These are phyloP conservation scores for Metalampra italica DNA, from an alignment of 2,888 invertebrate genomes.

Conservation along the genomic window DNA sequence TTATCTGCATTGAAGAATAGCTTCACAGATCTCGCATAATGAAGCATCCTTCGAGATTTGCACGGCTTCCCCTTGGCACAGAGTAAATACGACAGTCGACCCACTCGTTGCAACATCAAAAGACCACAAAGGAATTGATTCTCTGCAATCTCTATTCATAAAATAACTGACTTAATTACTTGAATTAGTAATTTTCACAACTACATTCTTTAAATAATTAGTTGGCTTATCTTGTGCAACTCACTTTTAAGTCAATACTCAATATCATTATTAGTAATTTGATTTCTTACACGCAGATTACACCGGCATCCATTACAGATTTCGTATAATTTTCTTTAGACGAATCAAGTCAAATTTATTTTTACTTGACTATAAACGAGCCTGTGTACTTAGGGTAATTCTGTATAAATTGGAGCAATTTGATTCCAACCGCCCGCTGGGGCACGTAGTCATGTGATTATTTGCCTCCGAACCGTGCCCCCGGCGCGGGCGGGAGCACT, in stretches of 20 bases:
- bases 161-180: too few relatives aligned
- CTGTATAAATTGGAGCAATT: conserved; percentile 21
- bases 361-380: not conserved
- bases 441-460: conserved; percentile 9
- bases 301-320: too few relatives aligned
- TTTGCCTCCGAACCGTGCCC: not conserved
- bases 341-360: too few relatives aligned
- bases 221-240: too few relatives aligned
- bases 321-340: too few relatives aligned
- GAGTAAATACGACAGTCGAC: not conserved
- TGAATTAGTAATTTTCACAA: too few relatives aligned
- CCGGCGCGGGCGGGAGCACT: too few relatives aligned
- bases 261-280: too few relatives aligned
- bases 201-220: too few relatives aligned
- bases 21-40: not conserved
- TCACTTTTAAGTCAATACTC: too few relatives aligned
- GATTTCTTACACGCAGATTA: too few relatives aligned
- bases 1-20: conserved; percentile 16
- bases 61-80: not conserved
- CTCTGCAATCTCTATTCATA: too few relatives aligned
- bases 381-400: not conserved
- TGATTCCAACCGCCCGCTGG: conserved; percentile 19
- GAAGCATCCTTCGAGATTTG: conserved; percentile 1
- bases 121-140: not conserved
- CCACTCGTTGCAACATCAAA: not conserved